phyloP scores from a whole-genome alignment of 2,888 invertebrate species.

The Cabera pusaria region DNA sequence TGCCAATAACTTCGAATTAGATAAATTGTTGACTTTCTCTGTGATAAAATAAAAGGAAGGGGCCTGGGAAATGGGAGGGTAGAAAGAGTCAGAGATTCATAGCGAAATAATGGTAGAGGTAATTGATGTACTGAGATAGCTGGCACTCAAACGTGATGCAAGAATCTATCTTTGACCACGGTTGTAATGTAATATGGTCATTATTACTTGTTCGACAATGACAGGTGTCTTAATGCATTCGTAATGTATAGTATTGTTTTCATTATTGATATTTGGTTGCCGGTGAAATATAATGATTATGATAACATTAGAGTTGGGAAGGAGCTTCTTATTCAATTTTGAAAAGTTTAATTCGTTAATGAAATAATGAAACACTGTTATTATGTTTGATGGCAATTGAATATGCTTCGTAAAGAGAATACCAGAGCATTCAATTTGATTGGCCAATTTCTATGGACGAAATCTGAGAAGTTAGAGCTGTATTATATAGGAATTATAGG shows the following conservation, averaged over 20 bases:
- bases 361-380: too few species aligned
- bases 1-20: slow-evolving; percentile 14
- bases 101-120: slow-evolving; percentile 24
- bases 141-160: slow-evolving; percentile 30
- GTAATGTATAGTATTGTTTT: slow-evolving; percentile 11
- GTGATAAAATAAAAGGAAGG: slow-evolving; percentile 21
- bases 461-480: too few species aligned
- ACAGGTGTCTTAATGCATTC: slow-evolving; percentile 19
- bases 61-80: slow-evolving; percentile 23
- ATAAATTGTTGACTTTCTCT: slow-evolving; percentile 19
- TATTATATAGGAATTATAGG: too few species aligned
- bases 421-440: too few species aligned
- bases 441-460: too few species aligned
- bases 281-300: neutral
- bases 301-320: too few species aligned
- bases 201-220: slow-evolving; percentile 14
- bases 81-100: too few species aligned
- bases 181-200: slow-evolving; percentile 17
- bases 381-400: too few species aligned
- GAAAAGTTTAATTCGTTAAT: too few species aligned
- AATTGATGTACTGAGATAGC: slow-evolving; percentile 25
- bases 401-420: too few species aligned
- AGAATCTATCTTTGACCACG: slow-evolving; percentile 20
- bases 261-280: slow-evolving; percentile 3
- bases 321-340: too few species aligned